Evolutionary conservation across 2,797 vertebrate genomes (phyloP).

Genomic region (Acanthornis magna): DNA sequence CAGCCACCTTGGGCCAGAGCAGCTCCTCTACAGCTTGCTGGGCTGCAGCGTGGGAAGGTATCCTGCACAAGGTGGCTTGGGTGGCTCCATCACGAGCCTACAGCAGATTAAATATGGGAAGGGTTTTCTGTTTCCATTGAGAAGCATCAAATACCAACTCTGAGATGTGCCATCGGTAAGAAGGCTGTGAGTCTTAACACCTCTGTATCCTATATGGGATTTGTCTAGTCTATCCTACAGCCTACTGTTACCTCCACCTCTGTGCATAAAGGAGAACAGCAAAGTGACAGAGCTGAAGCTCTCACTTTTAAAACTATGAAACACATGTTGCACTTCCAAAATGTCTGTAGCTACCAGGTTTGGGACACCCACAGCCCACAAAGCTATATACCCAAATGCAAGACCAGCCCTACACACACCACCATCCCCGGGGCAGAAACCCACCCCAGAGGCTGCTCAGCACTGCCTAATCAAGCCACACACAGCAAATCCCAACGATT

Average conservation of each 20-base stretch:
- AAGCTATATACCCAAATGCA: neutral
- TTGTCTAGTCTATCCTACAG: neutral
- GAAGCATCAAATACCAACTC: neutral
- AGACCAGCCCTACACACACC: neutral
- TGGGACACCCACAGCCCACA: neutral
- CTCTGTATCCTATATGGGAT: too few species aligned
- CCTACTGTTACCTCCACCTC: neutral
- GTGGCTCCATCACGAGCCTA: neutral
- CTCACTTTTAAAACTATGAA: neutral
- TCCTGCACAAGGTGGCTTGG: neutral
- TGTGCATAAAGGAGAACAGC: neutral
- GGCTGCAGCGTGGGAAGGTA: neutral
- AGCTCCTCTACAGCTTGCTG: neutral
- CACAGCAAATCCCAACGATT: neutral
- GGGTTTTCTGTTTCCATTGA: neutral
- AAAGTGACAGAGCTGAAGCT: neutral
- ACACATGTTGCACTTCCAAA: accelerated
- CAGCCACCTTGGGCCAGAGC: neutral
- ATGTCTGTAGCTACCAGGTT: neutral
- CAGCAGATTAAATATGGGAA: neutral
- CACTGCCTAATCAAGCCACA: neutral
- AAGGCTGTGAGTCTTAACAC: neutral
- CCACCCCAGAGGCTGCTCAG: neutral
- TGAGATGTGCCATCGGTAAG: accelerated
- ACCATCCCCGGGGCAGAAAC: neutral